Evolutionary conservation across 2,113 vertebrate species (phyloP), one percentile per base, ranked within the genome.

Genomic region (Eulacestoma nigropectus): DNA sequence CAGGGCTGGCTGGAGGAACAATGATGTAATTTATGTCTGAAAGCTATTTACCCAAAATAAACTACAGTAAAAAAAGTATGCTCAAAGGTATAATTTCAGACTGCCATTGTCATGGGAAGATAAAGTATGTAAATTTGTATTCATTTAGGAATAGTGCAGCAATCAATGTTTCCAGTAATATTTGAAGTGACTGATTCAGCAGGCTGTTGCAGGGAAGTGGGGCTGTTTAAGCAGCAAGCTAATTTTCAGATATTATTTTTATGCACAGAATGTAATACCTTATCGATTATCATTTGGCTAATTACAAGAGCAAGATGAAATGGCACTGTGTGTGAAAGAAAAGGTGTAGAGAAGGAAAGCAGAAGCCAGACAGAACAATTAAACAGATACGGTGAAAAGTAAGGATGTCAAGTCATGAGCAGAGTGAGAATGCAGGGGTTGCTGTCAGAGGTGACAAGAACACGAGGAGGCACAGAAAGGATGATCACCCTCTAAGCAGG

Each of bases 11-110:
- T 78, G 41, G 37, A 87, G 72, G 29, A 87, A 46, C 60, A 86
- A 39, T 39, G 32, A 39, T 39, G 29, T 44, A 64, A 96, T 84
- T 91, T 70, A 90, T 53, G 41, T 55, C 42, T 33, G 55, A 80
- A 91, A 86, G 50, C 30, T 72, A 86, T 69, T 88, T 93, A 42
- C 39, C 25, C 72, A 89, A 95, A 95, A 92, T 84, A 95, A 95
- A 64, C 80, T 78, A 68, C 33, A 78, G 53, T 64, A 87, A 91
- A 94, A 89, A 79, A 94, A 94, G 44, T 41, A 74, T 49, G 27
- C 30, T 82, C 27, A 92, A 47, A 93, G 79, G 56, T 37, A 49
- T 47, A 81, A 90, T 90, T 86, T 78, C 64, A 89, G 57, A 50
- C 69, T 53, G 37, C 47, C 39, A 79, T 32, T 89, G 46, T 78